phyloP scores from a whole-genome alignment of 2,797 vertebrate species.

The Pantherophis vulpinus region DNA sequence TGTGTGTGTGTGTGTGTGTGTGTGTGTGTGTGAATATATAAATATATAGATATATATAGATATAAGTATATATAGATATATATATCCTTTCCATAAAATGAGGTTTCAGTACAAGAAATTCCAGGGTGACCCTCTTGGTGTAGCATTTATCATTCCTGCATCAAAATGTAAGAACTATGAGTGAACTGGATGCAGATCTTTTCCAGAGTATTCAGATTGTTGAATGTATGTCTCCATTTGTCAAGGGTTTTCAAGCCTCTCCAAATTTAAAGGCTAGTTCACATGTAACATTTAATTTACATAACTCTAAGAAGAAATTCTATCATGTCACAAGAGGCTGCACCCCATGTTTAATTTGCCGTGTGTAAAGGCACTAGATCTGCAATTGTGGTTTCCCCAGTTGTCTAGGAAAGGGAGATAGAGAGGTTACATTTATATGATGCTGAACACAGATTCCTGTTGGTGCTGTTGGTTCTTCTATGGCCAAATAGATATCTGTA shows the following conservation, averaged over 20 bases:
- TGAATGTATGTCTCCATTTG: neutral
- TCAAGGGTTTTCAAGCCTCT: slow-evolving; percentile 15
- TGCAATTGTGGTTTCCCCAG: neutral
- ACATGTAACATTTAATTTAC: neutral
- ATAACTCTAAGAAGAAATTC: neutral
- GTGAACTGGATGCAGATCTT: slow-evolving; percentile 50
- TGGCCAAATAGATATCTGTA: neutral
- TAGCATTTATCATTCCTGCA: slow-evolving; percentile 63
- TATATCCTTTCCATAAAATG: slow-evolving; percentile 82
- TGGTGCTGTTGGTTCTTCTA: neutral
- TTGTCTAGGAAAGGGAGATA: neutral
- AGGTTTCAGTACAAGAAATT: slow-evolving; percentile 85
- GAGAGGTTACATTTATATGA: neutral
- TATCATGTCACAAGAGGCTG: neutral
- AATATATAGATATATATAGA: slow-evolving; percentile 74
- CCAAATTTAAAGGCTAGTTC: neutral
- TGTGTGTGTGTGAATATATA: slow-evolving; percentile 46
- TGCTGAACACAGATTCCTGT: neutral
- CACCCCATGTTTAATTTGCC: neutral
- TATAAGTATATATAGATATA: slow-evolving; percentile 74
- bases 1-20: slow-evolving; percentile 32
- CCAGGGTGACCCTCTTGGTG: slow-evolving; percentile 84
- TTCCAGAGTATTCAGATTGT: slow-evolving; percentile 26
- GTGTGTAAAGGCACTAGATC: neutral
- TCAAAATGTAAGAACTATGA: slow-evolving; percentile 51